phyloP scores from a whole-genome alignment of 1,140 invertebrate species.

The Nautilus pompilius region DNA sequence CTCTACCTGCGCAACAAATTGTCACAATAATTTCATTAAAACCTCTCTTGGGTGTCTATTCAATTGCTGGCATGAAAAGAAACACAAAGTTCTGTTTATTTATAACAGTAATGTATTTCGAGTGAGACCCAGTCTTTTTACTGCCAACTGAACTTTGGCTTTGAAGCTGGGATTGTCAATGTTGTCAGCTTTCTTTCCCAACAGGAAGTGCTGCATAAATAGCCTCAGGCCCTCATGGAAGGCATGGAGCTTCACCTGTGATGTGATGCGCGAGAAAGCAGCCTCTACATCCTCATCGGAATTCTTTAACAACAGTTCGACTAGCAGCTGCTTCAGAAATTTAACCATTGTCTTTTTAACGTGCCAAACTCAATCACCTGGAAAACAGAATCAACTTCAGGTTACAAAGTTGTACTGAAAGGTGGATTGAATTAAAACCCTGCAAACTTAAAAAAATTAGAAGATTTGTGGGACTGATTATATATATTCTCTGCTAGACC shows the following conservation, averaged over 20 bases:
- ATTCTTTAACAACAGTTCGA: constrained; percentile 65
- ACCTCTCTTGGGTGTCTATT: no score
- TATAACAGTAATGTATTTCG: no score
- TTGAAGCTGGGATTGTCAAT: constrained; percentile 13
- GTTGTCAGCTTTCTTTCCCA: constrained; percentile 57
- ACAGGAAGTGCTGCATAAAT: constrained; percentile 76
- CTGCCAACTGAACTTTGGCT: neutral
- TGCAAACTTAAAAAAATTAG: no score
- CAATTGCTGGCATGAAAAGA: no score
- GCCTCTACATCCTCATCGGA: constrained; percentile 60
- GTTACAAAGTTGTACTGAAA: no score
- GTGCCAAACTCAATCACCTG: constrained; percentile 79
- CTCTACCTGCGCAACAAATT: no score
- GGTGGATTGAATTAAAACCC: no score
- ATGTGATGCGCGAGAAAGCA: constrained; percentile 67
- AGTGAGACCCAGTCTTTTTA: neutral
- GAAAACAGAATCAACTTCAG: constrained; percentile 27
- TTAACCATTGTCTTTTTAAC: constrained; percentile 69
- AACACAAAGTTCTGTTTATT: no score
- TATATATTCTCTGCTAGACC: no score
- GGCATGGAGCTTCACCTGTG: constrained; percentile 66
- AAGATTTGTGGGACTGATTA: no score
- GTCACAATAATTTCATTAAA: no score
- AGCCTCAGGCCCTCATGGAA: constrained; percentile 73
- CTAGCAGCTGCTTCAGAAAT: constrained; percentile 70